Evolutionary conservation across 2,113 vertebrate genomes (phyloP).

Genomic region (Psephotus haematonotus): DNA sequence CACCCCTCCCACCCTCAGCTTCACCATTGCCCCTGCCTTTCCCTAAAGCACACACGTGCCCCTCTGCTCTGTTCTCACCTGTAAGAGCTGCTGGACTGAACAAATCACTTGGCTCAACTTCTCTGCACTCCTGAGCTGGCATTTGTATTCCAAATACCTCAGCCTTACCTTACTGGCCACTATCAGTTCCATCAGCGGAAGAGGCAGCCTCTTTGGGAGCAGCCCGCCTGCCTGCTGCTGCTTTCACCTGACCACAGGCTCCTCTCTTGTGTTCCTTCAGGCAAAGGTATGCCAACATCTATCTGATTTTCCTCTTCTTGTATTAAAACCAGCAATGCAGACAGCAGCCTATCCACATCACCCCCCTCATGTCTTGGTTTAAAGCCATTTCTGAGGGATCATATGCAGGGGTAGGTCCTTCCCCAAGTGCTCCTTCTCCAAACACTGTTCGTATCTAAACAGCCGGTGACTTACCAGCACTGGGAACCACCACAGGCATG

Average conservation of each 20-base stretch:
- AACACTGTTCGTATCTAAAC: fast-evolving
- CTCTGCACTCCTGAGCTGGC: not conserved
- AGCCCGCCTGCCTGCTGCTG: not conserved
- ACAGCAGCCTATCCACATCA: not conserved
- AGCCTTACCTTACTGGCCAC: not conserved
- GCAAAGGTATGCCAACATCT: not conserved
- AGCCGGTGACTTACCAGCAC: not conserved
- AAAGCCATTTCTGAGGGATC: not conserved
- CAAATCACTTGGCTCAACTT: not conserved
- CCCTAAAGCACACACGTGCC: not conserved
- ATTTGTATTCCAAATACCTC: no score
- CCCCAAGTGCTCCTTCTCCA: not conserved
- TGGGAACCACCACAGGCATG: fast-evolving
- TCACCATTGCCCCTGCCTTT: not conserved
- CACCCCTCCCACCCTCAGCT: not conserved
- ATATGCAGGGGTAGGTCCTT: not conserved
- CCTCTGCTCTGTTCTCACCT: not conserved
- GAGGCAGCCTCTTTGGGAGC: not conserved
- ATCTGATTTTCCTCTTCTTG: not conserved
- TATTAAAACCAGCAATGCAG: not conserved
- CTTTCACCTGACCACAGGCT: not conserved
- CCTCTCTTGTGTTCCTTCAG: not conserved
- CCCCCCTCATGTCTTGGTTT: not conserved
- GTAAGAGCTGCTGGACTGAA: fast-evolving
- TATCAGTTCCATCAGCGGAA: not conserved